Evolutionary conservation across 1,140 invertebrate genomes (phyloP).

Genomic region (Rhagoletis zephyria): DNA sequence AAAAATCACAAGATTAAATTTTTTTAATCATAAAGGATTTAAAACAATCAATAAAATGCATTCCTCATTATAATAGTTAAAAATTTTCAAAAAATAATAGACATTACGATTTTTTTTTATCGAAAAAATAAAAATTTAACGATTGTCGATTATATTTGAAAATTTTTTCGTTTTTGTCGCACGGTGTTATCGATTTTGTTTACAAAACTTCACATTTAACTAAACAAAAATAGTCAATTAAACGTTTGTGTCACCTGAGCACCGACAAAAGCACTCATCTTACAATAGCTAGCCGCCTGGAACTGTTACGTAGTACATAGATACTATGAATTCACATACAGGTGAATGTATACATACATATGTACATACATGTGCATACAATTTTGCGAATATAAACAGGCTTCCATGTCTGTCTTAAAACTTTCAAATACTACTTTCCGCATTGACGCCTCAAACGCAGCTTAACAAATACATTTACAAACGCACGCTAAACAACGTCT

Average conservation of each 20-base stretch:
- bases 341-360: no score
- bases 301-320: neutral
- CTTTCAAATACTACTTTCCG: neutral
- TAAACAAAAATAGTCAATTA: conserved; percentile 10
- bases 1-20: no score
- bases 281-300: neutral
- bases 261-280: conserved; percentile 15
- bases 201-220: neutral
- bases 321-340: no score
- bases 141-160: no score
- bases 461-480: neutral
- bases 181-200: neutral
- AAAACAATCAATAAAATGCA: no score
- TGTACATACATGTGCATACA: no score
- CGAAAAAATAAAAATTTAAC: no score
- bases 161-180: neutral
- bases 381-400: neutral
- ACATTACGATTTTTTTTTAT: no score
- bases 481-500: neutral
- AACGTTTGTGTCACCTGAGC: conserved; percentile 24
- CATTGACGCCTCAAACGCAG: neutral
- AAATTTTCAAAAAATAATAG: no score
- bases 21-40: no score
- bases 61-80: no score
- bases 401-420: neutral